Conservation (phyloP, 2,797 vertebrate species). For the Falco cherrug region DNA sequence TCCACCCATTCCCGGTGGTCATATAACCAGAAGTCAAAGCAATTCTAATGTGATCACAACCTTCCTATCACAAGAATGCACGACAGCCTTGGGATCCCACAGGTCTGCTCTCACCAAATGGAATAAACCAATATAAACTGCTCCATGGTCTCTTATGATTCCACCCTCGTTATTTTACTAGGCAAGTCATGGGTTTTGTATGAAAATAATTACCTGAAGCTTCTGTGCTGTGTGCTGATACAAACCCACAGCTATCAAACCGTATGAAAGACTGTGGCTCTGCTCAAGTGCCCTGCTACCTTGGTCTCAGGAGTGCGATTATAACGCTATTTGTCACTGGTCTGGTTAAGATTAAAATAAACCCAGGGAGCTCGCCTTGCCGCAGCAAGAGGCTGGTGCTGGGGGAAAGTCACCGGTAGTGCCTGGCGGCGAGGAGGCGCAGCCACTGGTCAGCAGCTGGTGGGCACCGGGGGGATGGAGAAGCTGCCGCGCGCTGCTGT, state of each 20-base stretch:
- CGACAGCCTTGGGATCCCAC: not conserved
- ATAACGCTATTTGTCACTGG: conserved; percentile 29
- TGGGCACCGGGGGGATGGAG: not conserved
- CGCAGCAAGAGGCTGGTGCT: conserved; percentile 19
- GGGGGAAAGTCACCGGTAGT: not conserved
- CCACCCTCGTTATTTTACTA: not conserved
- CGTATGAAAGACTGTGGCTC: conserved; percentile 4
- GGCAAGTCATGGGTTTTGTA: conserved; percentile 3
- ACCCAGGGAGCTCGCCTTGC: not conserved
- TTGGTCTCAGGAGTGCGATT: conserved; percentile 28
- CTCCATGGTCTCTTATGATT: not conserved
- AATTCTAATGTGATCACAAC: not conserved
- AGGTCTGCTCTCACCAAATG: not conserved
- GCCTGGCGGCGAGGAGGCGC: not conserved
- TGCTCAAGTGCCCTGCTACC: conserved; percentile 52
- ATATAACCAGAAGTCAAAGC: not conserved
- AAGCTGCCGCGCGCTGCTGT: not conserved
- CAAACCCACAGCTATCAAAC: conserved; percentile 47
- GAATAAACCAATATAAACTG: not conserved
- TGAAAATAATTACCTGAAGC: conserved; percentile 56
- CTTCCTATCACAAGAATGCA: not conserved
- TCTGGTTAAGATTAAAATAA: conserved; percentile 45
- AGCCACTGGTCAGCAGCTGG: not conserved
- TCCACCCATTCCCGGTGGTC: not conserved
- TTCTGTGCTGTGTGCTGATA: conserved; percentile 13